These are phyloP conservation scores for Piprites chloris DNA, from an alignment of 2,113 vertebrate species.

Conservation along the genomic window DNA sequence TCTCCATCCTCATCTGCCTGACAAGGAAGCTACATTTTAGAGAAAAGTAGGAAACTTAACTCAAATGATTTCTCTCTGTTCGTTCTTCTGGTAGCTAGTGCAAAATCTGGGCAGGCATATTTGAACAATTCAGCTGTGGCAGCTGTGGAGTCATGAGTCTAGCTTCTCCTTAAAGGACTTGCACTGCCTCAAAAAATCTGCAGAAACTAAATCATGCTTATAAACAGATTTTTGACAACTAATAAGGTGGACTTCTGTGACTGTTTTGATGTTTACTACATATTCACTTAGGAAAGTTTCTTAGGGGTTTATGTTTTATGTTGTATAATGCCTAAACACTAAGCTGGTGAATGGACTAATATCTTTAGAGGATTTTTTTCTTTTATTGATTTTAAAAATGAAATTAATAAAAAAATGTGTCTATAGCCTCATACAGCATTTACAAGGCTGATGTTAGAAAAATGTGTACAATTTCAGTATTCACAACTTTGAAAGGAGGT, in stretches of 20 bases:
- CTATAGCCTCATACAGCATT: neutral
- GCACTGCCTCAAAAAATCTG: neutral
- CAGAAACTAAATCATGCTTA: neutral
- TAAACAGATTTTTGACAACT: neutral
- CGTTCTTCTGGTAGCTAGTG: fast-evolving
- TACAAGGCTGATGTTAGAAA: neutral
- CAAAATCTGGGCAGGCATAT: neutral
- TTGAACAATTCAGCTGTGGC: neutral
- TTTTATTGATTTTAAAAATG: neutral
- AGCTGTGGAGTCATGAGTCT: neutral
- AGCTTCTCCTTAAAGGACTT: neutral
- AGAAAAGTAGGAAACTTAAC: neutral
- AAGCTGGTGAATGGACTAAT: neutral
- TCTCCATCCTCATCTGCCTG: neutral
- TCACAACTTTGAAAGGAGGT: neutral
- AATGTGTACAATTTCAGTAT: neutral
- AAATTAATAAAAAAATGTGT: neutral
- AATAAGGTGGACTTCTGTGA: neutral
- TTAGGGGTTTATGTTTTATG: fast-evolving
- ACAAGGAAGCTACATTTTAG: neutral
- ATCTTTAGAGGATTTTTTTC: neutral
- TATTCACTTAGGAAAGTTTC: neutral
- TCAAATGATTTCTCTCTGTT: neutral
- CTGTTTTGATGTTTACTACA: neutral
- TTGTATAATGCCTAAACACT: neutral